Conservation (phyloP, 2,888 invertebrate genomes). For the Subacronicta megacephala region DNA sequence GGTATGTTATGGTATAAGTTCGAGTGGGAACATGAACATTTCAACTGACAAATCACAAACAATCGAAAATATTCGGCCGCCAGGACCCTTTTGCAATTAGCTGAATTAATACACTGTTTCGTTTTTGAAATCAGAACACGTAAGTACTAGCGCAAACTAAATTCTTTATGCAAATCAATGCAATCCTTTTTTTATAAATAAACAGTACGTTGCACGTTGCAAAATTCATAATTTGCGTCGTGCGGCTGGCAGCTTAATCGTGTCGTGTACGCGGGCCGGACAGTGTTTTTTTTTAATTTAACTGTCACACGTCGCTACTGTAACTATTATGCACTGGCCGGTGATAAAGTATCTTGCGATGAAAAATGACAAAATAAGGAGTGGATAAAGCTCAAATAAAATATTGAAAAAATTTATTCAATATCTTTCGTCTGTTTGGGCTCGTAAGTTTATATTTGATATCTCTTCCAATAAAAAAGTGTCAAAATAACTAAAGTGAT, state of each 20-base stretch:
- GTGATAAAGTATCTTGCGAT: slow-evolving; percentile 37
- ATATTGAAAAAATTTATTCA: not conserved
- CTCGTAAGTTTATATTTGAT: no score
- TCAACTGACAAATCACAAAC: no score
- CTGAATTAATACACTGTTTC: not conserved
- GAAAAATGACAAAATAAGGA: slow-evolving; percentile 24
- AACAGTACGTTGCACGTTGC: slow-evolving; percentile 35
- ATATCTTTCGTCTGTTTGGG: slow-evolving; percentile 13
- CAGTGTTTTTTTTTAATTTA: slow-evolving; percentile 43
- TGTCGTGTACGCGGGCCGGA: slow-evolving; percentile 25
- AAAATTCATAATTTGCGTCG: slow-evolving; percentile 48
- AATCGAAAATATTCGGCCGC: no score
- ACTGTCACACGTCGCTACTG: slow-evolving; percentile 42
- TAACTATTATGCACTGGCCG: slow-evolving; percentile 41
- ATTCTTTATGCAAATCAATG: slow-evolving; percentile 37
- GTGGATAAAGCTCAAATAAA: slow-evolving; percentile 7
- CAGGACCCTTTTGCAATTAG: no score
- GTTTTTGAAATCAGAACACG: slow-evolving; percentile 12
- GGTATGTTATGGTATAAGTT: no score
- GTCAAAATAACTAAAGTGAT: no score
- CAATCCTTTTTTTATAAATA: slow-evolving; percentile 44
- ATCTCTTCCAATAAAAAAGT: no score
- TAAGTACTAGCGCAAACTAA: slow-evolving; percentile 12
- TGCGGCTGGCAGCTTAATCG: slow-evolving; percentile 51
- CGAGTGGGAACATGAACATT: no score